Conservation (phyloP, 92 coral and sea anemone species). For the Blastomussa wellsi region DNA sequence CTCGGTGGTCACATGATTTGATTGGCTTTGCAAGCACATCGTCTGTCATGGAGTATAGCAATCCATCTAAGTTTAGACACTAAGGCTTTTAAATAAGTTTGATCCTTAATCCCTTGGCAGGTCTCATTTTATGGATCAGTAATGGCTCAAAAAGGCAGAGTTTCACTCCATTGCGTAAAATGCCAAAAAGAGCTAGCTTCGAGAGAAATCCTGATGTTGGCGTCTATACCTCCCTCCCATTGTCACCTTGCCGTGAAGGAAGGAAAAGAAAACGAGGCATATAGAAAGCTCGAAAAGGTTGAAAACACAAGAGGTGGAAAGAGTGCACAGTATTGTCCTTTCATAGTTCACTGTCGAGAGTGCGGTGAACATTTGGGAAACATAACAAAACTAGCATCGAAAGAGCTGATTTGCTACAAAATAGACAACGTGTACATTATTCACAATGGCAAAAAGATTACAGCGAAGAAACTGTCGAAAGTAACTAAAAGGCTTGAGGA, state of each 20-base stretch:
- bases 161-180: slow-evolving; percentile 49
- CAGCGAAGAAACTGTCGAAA: slow-evolving; percentile 54
- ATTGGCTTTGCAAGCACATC: no score
- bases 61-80: no score
- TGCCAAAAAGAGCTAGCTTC: slow-evolving; percentile 57
- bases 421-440: slow-evolving; percentile 53
- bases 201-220: slow-evolving; percentile 62
- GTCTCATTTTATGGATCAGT: neutral
- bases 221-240: slow-evolving; percentile 67
- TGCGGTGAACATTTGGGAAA: slow-evolving; percentile 67
- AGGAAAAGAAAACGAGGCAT: slow-evolving; percentile 48
- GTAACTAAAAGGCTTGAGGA: slow-evolving; percentile 42
- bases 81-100: no score
- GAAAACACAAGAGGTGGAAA: slow-evolving; percentile 49
- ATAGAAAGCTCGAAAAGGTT: slow-evolving; percentile 39
- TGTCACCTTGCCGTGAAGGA: slow-evolving; percentile 63
- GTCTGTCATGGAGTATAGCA: no score
- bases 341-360: slow-evolving; percentile 49
- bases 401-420: slow-evolving; percentile 66
- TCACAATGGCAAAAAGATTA: slow-evolving; percentile 32
- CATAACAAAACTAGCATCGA: slow-evolving; percentile 38
- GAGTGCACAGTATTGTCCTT: slow-evolving; percentile 56
- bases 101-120: neutral
- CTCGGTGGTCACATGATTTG: no score
- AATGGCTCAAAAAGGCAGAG: neutral